These are phyloP conservation scores for Periophthalmus modestus DNA, from an alignment of 2,113 vertebrate genomes.

Conservation along the genomic window DNA sequence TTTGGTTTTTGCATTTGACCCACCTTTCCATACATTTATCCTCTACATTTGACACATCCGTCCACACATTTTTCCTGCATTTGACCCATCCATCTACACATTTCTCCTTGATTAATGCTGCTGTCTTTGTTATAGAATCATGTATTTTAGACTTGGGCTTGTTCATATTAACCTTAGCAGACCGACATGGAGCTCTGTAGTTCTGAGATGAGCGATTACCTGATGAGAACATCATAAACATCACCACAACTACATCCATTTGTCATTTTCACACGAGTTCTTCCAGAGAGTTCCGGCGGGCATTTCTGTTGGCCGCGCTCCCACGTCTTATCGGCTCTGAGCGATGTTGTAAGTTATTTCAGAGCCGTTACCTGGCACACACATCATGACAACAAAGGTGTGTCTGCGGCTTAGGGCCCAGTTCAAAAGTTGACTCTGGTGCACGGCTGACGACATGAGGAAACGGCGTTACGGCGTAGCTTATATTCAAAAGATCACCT, in stretches of 20 bases:
- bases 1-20: too few relatives aligned
- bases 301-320: not conserved
- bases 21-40: too few relatives aligned
- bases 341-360: not conserved
- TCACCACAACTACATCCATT: not conserved
- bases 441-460: too few relatives aligned
- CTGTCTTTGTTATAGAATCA: too few relatives aligned
- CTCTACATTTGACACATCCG: too few relatives aligned
- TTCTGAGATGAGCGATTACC: too few relatives aligned
- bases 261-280: not conserved
- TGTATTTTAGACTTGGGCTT: too few relatives aligned
- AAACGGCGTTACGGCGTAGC: not conserved
- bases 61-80: not conserved
- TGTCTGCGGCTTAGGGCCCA: not conserved
- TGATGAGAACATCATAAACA: not conserved
- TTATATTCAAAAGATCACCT: not conserved
- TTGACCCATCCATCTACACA: not conserved
- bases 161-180: too few relatives aligned
- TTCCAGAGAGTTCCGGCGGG: not conserved
- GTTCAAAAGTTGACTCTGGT: not conserved
- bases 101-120: not conserved
- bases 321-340: not conserved
- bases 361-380: constrained; percentile 1
- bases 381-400: not conserved
- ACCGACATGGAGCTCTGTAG: too few relatives aligned